Percentiles rank a stretch among this genome's conserved stretches.
phyloP scores from a whole-genome alignment of 2,888 invertebrate genomes.

The Agriopis aurantiaria region DNA sequence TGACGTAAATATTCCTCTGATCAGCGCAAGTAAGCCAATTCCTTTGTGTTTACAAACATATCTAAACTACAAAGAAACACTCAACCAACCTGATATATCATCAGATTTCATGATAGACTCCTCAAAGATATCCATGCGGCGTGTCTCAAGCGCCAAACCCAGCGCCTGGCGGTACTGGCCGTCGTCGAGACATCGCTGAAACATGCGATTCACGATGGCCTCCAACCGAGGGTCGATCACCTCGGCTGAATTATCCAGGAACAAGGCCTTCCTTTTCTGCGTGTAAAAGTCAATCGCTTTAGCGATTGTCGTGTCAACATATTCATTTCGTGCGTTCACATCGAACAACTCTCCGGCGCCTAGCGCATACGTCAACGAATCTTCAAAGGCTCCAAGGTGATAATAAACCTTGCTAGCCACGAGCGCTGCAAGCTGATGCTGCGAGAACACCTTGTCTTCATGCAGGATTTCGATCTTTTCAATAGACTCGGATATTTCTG shows the following conservation, averaged over 20 bases:
- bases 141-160: conserved; percentile 98
- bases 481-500: conserved; percentile 99
- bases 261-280: conserved; percentile 92
- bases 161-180: conserved; percentile 98
- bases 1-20: neutral
- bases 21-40: neutral
- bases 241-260: conserved; percentile 88
- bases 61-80: neutral
- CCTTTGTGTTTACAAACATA: conserved; percentile 8
- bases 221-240: conserved; percentile 94
- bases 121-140: conserved; percentile 98
- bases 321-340: conserved; percentile 97
- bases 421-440: conserved; percentile 97
- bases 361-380: conserved; percentile 98
- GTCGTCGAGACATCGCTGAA: conserved; percentile 97
- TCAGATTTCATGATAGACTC: conserved; percentile 96
- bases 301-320: conserved; percentile 98
- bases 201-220: conserved; percentile 98
- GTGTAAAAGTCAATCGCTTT: conserved; percentile 99
- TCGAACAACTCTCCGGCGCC: conserved; percentile 98
- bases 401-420: conserved; percentile 99
- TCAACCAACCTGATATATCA: conserved; percentile 90
- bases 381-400: conserved; percentile 98
- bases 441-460: conserved; percentile 95
- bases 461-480: conserved; percentile 98